phyloP scores from a whole-genome alignment of 2,888 invertebrate species.

The Lycia hirtaria region DNA sequence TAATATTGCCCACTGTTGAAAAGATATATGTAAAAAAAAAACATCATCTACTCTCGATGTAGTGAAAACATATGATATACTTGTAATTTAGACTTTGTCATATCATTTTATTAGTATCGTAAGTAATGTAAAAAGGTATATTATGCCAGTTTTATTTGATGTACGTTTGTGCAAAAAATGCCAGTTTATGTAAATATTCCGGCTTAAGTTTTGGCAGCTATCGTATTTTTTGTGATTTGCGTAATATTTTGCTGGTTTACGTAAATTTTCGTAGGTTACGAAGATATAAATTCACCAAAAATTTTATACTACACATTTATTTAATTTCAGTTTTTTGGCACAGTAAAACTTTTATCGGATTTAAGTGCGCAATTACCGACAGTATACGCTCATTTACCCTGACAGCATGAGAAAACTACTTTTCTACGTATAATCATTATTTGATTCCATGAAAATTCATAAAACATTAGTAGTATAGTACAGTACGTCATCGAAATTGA shows the following conservation, averaged over 20 bases:
- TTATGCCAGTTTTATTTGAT: conserved; percentile 3
- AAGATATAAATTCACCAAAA: no score
- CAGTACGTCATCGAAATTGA: no score
- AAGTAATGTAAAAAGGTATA: conserved; percentile 19
- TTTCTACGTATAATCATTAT: no score
- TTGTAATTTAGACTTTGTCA: conserved; percentile 25
- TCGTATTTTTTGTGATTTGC: neutral
- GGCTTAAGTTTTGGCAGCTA: no score
- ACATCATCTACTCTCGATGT: conserved; percentile 12
- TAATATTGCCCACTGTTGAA: conserved; percentile 24
- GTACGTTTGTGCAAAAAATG: neutral
- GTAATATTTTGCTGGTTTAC: neutral
- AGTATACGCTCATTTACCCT: no score
- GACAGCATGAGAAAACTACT: no score
- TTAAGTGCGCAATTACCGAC: no score
- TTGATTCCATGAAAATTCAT: no score
- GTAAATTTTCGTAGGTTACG: neutral
- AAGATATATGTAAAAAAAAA: conserved; percentile 14
- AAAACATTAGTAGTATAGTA: no score
- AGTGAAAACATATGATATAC: conserved; percentile 13
- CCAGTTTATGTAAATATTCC: neutral
- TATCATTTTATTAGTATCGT: conserved; percentile 27
- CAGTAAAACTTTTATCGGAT: no score
- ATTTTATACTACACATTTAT: no score
- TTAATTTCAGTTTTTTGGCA: no score